phyloP scores from a whole-genome alignment of 2,113 vertebrate genomes.

The Paracanthobrama guichenoti region DNA sequence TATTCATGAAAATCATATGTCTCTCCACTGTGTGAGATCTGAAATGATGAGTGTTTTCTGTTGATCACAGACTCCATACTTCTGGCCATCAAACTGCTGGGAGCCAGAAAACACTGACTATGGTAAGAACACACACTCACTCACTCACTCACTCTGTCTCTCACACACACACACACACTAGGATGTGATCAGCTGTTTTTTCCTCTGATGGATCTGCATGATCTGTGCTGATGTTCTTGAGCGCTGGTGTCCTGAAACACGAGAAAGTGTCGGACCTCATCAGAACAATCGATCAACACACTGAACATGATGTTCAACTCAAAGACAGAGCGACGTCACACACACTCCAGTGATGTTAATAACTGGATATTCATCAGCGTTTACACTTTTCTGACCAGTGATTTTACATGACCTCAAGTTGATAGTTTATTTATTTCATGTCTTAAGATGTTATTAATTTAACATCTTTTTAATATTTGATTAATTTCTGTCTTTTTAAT shows the following conservation, averaged over 20 bases:
- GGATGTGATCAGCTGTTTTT: too few relatives aligned
- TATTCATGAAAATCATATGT: neutral
- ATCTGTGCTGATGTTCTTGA: slow-evolving; percentile 30
- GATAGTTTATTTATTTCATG: too few relatives aligned
- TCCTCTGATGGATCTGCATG: neutral
- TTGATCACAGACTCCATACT: slow-evolving; percentile 81
- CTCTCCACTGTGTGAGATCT: neutral
- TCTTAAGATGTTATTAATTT: neutral
- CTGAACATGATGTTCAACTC: neutral
- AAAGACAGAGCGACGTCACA: neutral
- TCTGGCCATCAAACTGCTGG: slow-evolving; percentile 91
- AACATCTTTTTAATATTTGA: neutral
- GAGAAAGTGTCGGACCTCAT: neutral
- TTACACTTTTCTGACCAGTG: too few relatives aligned
- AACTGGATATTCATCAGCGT: neutral
- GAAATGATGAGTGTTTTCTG: slow-evolving; percentile 34
- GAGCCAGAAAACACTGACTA: slow-evolving; percentile 88
- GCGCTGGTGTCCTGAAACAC: neutral
- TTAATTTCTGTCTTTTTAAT: too few relatives aligned
- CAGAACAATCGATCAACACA: neutral
- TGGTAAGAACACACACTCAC: slow-evolving; percentile 67
- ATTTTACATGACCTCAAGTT: too few relatives aligned
- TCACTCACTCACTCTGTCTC: too few relatives aligned
- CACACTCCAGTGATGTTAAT: neutral
- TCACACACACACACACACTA: too few relatives aligned